These are phyloP conservation scores for Lamproptera curius DNA, from an alignment of 2,888 invertebrate genomes.

Conservation along the genomic window DNA sequence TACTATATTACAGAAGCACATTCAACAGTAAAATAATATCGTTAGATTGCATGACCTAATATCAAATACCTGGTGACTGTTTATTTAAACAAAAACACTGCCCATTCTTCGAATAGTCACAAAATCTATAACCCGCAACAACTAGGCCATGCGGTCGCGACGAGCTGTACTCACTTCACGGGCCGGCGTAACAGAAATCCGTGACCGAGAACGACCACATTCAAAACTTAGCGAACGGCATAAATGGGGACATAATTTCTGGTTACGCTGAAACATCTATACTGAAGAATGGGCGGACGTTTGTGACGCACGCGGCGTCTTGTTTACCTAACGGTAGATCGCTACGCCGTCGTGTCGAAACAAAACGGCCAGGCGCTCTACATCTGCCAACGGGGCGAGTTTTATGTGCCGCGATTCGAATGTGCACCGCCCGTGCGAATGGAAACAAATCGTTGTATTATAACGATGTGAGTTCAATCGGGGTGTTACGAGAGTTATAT, in stretches of 20 bases:
- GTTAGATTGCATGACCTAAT: no score
- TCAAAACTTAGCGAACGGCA: conserved; percentile 10
- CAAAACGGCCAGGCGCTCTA: conserved; percentile 58
- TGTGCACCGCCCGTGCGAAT: conserved; percentile 33
- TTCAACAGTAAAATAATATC: no score
- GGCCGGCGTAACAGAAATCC: no score
- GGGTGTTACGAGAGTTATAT: conserved; percentile 3
- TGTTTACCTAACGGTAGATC: conserved; percentile 67
- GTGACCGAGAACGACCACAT: conserved; percentile 5
- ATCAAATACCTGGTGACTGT: no score
- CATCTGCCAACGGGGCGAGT: no score
- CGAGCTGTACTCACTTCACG: no score
- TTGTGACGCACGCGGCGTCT: conserved; percentile 57
- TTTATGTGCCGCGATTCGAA: conserved; percentile 49
- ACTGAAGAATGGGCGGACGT: conserved; percentile 48
- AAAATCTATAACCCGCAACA: conserved; percentile 18
- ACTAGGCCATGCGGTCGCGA: background rate
- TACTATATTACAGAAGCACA: no score
- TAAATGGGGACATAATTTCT: conserved; percentile 35
- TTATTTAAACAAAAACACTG: no score
- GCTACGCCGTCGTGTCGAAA: conserved; percentile 62
- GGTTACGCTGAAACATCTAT: conserved; percentile 44
- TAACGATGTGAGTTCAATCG: conserved; percentile 6
- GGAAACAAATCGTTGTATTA: conserved; percentile 27
- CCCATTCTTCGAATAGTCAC: no score